A percentile compares a stretch with the other conserved stretches of the same genome.
Conservation (phyloP, 2,797 vertebrate genomes). For the Salarias fasciatus region DNA sequence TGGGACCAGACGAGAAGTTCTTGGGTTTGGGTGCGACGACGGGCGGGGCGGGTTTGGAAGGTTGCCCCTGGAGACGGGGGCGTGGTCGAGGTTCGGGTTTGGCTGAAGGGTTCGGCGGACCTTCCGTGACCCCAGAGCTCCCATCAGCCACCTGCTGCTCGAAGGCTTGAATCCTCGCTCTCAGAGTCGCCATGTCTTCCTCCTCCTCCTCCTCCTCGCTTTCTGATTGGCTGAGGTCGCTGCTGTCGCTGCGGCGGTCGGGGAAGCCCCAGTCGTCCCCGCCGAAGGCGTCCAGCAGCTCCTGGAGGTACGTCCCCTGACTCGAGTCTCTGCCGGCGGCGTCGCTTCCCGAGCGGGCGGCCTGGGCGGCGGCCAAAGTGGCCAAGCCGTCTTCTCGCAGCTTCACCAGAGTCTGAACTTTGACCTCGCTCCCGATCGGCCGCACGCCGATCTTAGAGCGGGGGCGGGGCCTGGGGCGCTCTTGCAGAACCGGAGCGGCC, state of each 20-base stretch:
- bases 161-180: constrained; percentile 88
- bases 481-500: not conserved
- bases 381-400: constrained; percentile 74
- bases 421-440: constrained; percentile 77
- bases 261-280: constrained; percentile 71
- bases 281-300: constrained; percentile 82
- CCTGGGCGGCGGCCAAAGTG: constrained; percentile 50
- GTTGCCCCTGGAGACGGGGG: constrained; percentile 78
- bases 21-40: constrained; percentile 73
- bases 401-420: constrained; percentile 84
- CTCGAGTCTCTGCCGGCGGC: not conserved
- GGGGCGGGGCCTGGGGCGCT: constrained; percentile 89
- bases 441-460: constrained; percentile 85
- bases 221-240: constrained; percentile 60
- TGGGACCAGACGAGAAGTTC: constrained; percentile 72
- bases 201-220: constrained; percentile 52
- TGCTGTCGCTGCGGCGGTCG: constrained; percentile 40
- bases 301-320: constrained; percentile 78
- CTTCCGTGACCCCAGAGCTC: constrained; percentile 22
- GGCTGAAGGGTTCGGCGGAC: too few species aligned
- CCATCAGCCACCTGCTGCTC: constrained; percentile 69
- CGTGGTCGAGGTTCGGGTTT: constrained; percentile 87
- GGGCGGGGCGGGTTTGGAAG: constrained; percentile 75
- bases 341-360: not conserved
- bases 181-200: constrained; percentile 75